phyloP scores from a whole-genome alignment of 2,888 invertebrate species.

The Nephrotoma guestfalica region DNA sequence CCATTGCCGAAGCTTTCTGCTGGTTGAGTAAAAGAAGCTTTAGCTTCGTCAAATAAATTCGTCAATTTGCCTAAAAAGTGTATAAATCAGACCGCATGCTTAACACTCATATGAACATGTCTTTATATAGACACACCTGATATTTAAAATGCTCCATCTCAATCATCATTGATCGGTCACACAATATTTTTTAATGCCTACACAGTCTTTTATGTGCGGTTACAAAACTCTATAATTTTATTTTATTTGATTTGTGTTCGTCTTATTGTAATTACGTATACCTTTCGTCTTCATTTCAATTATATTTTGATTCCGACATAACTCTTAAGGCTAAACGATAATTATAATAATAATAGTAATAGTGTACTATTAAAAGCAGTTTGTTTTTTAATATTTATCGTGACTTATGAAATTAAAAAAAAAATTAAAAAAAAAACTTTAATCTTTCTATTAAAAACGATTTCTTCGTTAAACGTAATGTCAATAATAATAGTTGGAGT shows the following conservation, averaged over 20 bases:
- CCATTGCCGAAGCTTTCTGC: too few species aligned
- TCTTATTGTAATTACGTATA: neutral
- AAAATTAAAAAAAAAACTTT: neutral
- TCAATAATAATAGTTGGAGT: neutral
- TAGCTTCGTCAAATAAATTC: too few species aligned
- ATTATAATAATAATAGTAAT: neutral
- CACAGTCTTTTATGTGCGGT: neutral
- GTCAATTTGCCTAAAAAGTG: too few species aligned
- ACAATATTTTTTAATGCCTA: neutral
- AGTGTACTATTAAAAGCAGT: neutral
- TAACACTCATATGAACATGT: neutral
- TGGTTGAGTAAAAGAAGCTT: too few species aligned
- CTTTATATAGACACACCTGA: neutral
- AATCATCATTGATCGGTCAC: neutral
- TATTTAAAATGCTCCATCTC: neutral
- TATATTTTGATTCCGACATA: neutral
- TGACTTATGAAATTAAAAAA: neutral
- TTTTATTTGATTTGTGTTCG: neutral
- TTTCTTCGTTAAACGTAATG: neutral
- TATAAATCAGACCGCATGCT: neutral
- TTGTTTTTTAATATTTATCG: neutral
- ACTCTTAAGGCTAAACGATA: neutral
- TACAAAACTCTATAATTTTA: neutral
- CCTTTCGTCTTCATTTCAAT: neutral
- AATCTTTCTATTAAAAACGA: neutral